Base-by-base conservation (phyloP, 1,140 invertebrate species). In the Diuraphis noxia region DNA sequence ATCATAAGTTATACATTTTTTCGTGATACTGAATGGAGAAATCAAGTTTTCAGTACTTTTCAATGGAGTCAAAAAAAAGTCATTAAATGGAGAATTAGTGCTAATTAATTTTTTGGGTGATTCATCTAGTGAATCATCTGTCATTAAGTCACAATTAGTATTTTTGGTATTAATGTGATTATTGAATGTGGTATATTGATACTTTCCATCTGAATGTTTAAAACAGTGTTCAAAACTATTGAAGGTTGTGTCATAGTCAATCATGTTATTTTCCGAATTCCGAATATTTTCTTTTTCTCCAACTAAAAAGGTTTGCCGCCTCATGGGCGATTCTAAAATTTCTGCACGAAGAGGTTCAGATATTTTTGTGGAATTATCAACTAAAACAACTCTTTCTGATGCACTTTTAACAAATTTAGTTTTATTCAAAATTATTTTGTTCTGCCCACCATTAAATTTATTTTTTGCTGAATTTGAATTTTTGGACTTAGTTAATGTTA, bases 11-110 rank as follows among this genome's bases (percentile, higher is more conserved):
- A 63, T 88, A 81, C 25, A 25, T 49, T 81, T 46, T 36, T 81
- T 91, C 9, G 89, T 36, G n/a, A 46, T 91, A 81, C 41, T 91
- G 41, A 91, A 91, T 49, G 89, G 89, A 82, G 89, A 91, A 13
- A 82, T 9, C 40, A 91, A 36, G 36, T 91, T 91, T 91, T 91
- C 43, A 91, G 21, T 40, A 81, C 25, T 82, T 82, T 91, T 91
- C 30, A 91, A 91, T 40, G 89, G 89, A 10, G 89, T 91, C 10
- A 91, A 91, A 82, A 23, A 91, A 23, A 91, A 91, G 40, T 91
- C 77, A 56, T 81, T 82, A 52, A 91, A 82, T 82, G 77, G 41
- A 30, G 77, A 91, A 46, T 30, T 77, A 19, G 43, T 82, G 10
- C 1, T 21, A 46, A 8, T n/a, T 30, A 91, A 19, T 82, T 38